Conservation (phyloP, 2,888 invertebrate genomes). For the Platycnemis pennipes region DNA sequence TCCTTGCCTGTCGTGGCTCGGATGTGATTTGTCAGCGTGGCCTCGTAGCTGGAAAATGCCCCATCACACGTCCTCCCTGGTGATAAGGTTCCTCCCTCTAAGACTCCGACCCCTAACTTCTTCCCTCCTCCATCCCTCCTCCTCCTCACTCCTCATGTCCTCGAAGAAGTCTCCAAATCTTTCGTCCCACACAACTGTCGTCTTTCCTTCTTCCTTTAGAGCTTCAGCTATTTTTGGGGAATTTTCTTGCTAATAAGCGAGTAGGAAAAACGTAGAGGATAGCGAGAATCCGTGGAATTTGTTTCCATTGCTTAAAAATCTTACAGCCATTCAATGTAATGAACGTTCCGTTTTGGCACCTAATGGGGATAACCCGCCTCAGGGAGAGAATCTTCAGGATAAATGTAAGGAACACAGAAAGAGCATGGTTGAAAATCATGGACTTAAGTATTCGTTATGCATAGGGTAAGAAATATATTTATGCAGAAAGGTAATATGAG, state of each 20-base stretch:
- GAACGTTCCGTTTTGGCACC: too few relatives aligned
- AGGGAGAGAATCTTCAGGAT: too few relatives aligned
- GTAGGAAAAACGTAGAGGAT: too few relatives aligned
- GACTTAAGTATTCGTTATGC: too few relatives aligned
- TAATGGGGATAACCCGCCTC: too few relatives aligned
- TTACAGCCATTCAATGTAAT: too few relatives aligned
- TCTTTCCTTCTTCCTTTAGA: background rate
- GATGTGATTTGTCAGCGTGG: constrained; percentile 58
- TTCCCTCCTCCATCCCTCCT: background rate
- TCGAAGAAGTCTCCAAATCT: background rate
- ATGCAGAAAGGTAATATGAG: too few relatives aligned
- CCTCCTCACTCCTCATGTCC: background rate
- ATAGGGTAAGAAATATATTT: too few relatives aligned
- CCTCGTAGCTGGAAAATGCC: constrained; percentile 51
- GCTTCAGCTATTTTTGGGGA: background rate
- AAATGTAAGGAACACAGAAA: too few relatives aligned
- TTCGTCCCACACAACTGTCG: background rate
- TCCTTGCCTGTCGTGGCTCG: constrained; percentile 59
- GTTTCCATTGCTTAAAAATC: too few relatives aligned
- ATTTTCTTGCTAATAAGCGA: background rate
- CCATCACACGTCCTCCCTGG: constrained; percentile 49
- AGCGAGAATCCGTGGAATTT: too few relatives aligned
- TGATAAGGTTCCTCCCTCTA: constrained; percentile 26
- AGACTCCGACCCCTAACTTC: background rate
- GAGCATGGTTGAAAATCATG: too few relatives aligned